A percentile compares a stretch with the other conserved stretches of the same genome.
phyloP scores from a whole-genome alignment of 2,888 invertebrate species.

The Stegophylla sp. region DNA sequence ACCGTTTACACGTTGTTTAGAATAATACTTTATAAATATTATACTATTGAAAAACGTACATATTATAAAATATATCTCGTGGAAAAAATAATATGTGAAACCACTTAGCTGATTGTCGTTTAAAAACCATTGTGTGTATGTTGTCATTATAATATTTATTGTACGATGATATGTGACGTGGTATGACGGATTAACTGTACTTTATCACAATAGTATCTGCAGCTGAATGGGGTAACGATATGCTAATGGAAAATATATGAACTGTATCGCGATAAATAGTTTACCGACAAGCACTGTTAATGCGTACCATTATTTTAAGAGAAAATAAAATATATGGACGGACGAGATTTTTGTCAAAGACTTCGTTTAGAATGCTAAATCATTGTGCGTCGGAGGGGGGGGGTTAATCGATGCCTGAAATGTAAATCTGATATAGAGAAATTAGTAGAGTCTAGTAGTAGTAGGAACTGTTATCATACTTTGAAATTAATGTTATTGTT shows the following conservation, averaged over 20 bases:
- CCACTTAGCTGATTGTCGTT: slow-evolving; percentile 15
- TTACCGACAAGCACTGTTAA: background rate
- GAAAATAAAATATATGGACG: no score
- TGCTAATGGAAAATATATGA: background rate
- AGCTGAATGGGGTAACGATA: background rate
- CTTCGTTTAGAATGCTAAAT: background rate
- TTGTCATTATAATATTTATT: slow-evolving; percentile 24
- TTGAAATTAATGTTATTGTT: no score
- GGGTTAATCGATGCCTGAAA: no score
- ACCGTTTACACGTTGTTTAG: no score
- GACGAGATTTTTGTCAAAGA: no score
- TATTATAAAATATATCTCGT: no score
- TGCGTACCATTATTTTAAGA: background rate
- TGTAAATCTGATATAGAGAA: no score
- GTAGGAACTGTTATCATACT: no score
- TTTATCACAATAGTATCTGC: slow-evolving; percentile 11
- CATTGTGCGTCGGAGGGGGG: no score
- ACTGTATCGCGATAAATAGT: background rate
- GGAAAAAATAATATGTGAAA: background rate
- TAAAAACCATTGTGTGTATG: slow-evolving; percentile 21
- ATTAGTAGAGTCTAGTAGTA: no score
- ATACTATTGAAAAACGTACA: no score
- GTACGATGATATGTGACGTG: slow-evolving; percentile 18
- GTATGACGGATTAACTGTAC: slow-evolving; percentile 14
- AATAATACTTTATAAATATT: no score